These are phyloP conservation scores for Xiphophorus hellerii DNA, from an alignment of 2,113 vertebrate genomes.

Conservation along the genomic window DNA sequence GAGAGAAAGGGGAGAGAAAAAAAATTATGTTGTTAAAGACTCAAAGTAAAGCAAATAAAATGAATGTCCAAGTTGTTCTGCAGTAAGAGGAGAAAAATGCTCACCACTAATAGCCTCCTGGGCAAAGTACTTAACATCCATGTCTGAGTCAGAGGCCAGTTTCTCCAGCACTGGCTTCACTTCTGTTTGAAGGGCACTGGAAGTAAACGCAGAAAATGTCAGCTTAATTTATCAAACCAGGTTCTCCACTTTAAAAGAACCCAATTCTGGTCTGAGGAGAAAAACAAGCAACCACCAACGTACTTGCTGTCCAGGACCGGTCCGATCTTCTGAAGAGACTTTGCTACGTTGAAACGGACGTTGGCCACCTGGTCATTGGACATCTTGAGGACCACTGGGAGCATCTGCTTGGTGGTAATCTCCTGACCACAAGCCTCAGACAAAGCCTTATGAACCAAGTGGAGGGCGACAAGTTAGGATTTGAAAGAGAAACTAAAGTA, in stretches of 20 bases:
- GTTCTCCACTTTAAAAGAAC: background rate
- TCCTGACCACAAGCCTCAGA: constrained; percentile 90
- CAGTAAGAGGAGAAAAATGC: constrained; percentile 18
- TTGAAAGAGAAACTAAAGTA: background rate
- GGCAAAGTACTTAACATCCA: constrained; percentile 93
- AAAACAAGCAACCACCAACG: constrained; percentile 10
- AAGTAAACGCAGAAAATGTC: background rate
- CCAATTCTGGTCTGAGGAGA: background rate
- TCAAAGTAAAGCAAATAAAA: background rate
- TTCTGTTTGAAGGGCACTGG: constrained; percentile 87
- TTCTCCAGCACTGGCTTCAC: constrained; percentile 90
- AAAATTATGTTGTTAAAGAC: background rate
- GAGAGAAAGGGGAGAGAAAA: background rate
- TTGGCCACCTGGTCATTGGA: constrained; percentile 92
- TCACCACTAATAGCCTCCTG: constrained; percentile 91
- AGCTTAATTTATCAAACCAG: background rate
- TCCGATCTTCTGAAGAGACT: constrained; percentile 91
- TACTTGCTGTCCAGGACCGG: constrained; percentile 87
- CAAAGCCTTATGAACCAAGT: constrained; percentile 76
- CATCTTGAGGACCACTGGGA: constrained; percentile 91
- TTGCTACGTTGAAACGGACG: constrained; percentile 92
- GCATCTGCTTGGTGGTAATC: constrained; percentile 92
- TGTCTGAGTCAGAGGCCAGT: constrained; percentile 87
- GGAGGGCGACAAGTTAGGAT: background rate
- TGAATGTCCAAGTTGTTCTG: background rate